phyloP scores from a whole-genome alignment of 1,140 invertebrate genomes.

The Drosophila seguyi region DNA sequence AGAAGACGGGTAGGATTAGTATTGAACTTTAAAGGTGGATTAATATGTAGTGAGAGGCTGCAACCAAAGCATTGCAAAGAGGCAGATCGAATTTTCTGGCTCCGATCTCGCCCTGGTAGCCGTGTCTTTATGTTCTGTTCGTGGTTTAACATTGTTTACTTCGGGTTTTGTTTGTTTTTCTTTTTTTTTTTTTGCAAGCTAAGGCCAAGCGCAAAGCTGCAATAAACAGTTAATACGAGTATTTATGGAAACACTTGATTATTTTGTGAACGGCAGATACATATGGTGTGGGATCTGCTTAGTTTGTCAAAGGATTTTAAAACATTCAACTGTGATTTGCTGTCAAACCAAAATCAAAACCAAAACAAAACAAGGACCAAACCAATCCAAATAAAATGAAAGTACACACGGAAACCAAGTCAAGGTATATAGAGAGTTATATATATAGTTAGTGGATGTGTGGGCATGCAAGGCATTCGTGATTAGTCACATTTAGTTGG shows the following conservation, averaged over 20 bases:
- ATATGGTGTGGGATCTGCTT: slow-evolving; percentile 31
- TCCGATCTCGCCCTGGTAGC: slow-evolving; percentile 25
- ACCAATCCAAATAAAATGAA: slow-evolving; percentile 14
- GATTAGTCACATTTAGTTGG: slow-evolving; percentile 41
- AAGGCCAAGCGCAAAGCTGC: slow-evolving; percentile 71
- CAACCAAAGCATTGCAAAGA: slow-evolving; percentile 72
- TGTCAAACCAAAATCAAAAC: slow-evolving; percentile 48
- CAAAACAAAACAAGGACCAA: slow-evolving; percentile 34
- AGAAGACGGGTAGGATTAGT: slow-evolving; percentile 13
- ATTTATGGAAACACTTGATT: slow-evolving; percentile 38
- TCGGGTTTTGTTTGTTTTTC: slow-evolving; percentile 25
- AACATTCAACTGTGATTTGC: slow-evolving; percentile 82
- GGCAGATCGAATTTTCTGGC: slow-evolving; percentile 34
- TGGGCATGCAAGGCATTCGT: slow-evolving; percentile 40
- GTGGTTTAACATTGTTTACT: slow-evolving; percentile 37
- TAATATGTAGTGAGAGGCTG: slow-evolving; percentile 32
- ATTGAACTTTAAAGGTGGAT: background rate
- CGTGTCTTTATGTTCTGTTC: slow-evolving; percentile 41
- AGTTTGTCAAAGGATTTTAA: slow-evolving; percentile 56
- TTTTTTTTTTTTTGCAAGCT: slow-evolving; percentile 45
- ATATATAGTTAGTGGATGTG: slow-evolving; percentile 21
- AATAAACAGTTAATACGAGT: slow-evolving; percentile 54
- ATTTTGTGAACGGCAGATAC: slow-evolving; percentile 22
- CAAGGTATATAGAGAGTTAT: slow-evolving; percentile 1
- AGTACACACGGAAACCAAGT: slow-evolving; percentile 9